Conservation (phyloP, 2,888 invertebrate genomes). For the Lycia hirtaria region DNA sequence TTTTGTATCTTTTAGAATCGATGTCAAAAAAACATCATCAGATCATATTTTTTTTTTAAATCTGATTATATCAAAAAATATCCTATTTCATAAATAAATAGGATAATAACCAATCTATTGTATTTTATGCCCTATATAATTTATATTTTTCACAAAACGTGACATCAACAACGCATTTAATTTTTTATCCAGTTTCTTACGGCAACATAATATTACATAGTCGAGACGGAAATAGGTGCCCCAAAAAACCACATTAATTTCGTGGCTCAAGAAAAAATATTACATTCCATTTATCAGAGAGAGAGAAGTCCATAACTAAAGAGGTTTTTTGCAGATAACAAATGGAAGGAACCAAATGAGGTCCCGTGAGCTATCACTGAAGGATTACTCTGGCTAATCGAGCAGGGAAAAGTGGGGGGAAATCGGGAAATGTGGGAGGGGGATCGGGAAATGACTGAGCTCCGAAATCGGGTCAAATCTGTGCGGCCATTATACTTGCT, state of each 20-base stretch:
- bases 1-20: no score
- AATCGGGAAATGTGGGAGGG: no score
- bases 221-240: constrained; percentile 14
- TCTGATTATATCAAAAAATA: no score
- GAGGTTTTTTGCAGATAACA: constrained; percentile 32
- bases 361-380: constrained; percentile 28
- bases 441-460: constrained; percentile 26
- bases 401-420: constrained; percentile 9
- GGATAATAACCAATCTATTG: background rate
- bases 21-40: no score
- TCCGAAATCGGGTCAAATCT: constrained; percentile 35
- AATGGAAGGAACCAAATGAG: constrained; percentile 32
- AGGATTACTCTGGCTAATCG: constrained; percentile 35
- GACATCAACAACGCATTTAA: constrained; percentile 3
- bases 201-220: constrained; percentile 6
- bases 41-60: no score
- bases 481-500: constrained; percentile 16
- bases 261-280: constrained; percentile 22
- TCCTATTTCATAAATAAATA: background rate
- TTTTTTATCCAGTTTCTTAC: constrained; percentile 9
- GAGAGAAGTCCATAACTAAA: constrained; percentile 25
- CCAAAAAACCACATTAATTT: constrained; percentile 27
- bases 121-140: background rate
- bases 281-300: constrained; percentile 20
- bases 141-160: background rate